Base-by-base conservation (phyloP, 53 echinoderm and acorn worm species). In the Henricia sp. region DNA sequence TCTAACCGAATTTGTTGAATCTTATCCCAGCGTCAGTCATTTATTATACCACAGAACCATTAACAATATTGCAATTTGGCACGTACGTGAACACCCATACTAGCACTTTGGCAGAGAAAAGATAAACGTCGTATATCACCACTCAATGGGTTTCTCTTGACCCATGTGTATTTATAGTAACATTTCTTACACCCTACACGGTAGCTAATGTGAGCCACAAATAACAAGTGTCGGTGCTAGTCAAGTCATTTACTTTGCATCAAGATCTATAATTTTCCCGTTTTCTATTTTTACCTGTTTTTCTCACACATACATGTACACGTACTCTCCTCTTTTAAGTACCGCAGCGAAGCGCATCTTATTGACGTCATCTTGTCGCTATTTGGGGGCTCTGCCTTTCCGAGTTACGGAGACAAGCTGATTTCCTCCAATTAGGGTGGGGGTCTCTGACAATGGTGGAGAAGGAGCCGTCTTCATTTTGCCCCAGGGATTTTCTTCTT, bases 371-470 rank as follows among this genome's bases (percentile, higher is more conserved):
- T 29, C 13, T 3, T 36, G 14, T 24, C 1, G 37, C 36, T 52
- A 52, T 36, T 51, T 35, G 52, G 27, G 42, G 54, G 17, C 34
- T 4, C 34, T 16, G 9, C 6, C 34, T 53, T 21, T 27, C 34
- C 32, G 1, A 11, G 36, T 51, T 52, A 0, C 13, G 37, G 53
- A 53, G 54, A 73, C 37, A 36, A 23, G 36, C 35, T 52, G 26
- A 73, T 73, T 53, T 73, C 73, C 54, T 73, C 73, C 37, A 36
- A n/a, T 73, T 54, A 53, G 52, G 73, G 23, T 44, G 19, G 43
- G 29, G 43, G 41, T 30, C 43, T 60, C n/a, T 70, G 27, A 52
- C 14, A 36, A 73, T 73, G 33, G 62, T 9, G 29, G 10, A 35
- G 21, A 35, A 73, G n/a, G 54, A 73, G 37, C 10, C 24, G 37